Evolutionary conservation across 2,113 vertebrate species (phyloP).

Genomic region (Delphinapterus leucas): DNA sequence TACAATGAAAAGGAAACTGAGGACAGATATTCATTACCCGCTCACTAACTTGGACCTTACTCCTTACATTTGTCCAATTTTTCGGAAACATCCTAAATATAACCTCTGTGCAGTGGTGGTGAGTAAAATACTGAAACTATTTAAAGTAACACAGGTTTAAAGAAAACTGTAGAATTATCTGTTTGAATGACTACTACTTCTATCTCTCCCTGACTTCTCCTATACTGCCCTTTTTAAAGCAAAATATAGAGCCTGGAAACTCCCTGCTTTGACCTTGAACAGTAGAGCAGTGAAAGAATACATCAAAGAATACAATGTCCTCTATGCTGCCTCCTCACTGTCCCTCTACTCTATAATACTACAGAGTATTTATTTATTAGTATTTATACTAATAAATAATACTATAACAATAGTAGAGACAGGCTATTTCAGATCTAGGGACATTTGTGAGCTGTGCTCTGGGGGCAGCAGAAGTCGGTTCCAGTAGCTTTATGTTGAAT

Average conservation of each 20-base stretch:
- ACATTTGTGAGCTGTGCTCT: not conserved
- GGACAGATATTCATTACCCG: conserved; percentile 84
- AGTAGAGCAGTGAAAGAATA: not conserved
- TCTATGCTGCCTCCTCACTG: not conserved
- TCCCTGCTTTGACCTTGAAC: not conserved
- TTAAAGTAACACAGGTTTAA: not conserved
- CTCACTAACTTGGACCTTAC: conserved; percentile 83
- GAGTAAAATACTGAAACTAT: conserved; percentile 68
- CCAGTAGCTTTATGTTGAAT: not conserved
- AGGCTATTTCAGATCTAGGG: not conserved
- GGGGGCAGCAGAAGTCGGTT: not conserved
- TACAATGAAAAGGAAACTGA: conserved; percentile 85
- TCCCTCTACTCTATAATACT: not conserved
- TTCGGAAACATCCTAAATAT: conserved; percentile 77
- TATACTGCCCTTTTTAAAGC: not conserved
- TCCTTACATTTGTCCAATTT: conserved; percentile 80
- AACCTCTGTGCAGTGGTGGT: conserved; percentile 90
- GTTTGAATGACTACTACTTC: not conserved
- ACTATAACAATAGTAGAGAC: no score
- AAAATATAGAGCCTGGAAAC: not conserved
- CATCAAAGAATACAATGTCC: not conserved
- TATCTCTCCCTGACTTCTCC: not conserved
- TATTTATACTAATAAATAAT: no score
- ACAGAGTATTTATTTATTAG: no score
- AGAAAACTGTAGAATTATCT: not conserved